A percentile compares a stretch with the other conserved stretches of the same genome.
Evolutionary conservation across 2,888 invertebrate genomes (phyloP).

Genomic region (Callinectes sapidus): DNA sequence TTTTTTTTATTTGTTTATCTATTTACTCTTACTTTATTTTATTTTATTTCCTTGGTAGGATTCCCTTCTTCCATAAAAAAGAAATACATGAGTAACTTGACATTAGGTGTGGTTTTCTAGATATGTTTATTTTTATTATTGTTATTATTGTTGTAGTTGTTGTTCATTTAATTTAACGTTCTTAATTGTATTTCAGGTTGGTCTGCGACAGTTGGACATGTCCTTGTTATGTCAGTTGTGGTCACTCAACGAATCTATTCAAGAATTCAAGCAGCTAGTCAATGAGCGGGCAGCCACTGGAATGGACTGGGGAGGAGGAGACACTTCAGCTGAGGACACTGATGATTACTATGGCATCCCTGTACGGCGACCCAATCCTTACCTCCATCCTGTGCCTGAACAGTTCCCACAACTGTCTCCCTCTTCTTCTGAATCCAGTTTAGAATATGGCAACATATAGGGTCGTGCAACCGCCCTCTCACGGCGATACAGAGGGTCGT

Average conservation of each 20-base stretch:
- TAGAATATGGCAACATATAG: conserved; percentile 67
- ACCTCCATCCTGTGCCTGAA: conserved; percentile 68
- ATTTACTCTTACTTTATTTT: no score
- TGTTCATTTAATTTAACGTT: background rate
- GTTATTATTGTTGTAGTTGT: background rate
- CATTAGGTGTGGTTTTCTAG: no score
- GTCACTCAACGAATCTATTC: conserved; percentile 93
- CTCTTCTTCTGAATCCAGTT: conserved; percentile 63
- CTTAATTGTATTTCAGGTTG: conserved; percentile 82
- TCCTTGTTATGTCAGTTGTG: conserved; percentile 92
- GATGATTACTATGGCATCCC: conserved; percentile 73
- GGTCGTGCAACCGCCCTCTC: conserved; percentile 21
- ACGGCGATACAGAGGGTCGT: conserved; percentile 5
- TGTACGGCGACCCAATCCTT: conserved; percentile 68
- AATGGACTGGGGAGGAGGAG: conserved; percentile 67
- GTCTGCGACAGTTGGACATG: conserved; percentile 90
- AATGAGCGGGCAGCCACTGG: conserved; percentile 66
- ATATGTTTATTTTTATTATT: background rate
- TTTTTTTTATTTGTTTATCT: no score
- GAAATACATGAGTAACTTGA: no score
- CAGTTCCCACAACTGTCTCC: conserved; percentile 66
- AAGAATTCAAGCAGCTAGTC: conserved; percentile 84
- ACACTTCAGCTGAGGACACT: conserved; percentile 72
- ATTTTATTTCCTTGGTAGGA: no score
- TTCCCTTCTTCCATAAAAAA: no score